Percentiles rank a stretch among this genome's conserved stretches.
Evolutionary conservation across 2,888 invertebrate genomes (phyloP).

Genomic region (Falcaria lacertinaria): DNA sequence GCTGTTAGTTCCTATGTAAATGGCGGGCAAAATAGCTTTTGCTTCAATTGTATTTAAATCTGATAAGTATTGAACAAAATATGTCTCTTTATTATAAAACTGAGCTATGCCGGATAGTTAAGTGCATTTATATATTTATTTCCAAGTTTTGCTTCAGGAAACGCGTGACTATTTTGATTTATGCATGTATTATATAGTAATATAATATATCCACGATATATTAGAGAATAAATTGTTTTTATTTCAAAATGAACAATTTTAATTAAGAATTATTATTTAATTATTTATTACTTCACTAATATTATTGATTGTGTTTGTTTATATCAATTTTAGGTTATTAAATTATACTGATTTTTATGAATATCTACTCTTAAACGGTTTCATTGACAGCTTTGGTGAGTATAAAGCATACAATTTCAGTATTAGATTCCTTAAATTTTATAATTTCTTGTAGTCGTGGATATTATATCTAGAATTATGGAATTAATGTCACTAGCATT

Average conservation of each 20-base stretch:
- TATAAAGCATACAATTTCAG: too few species aligned
- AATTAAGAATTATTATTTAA: slow-evolving; percentile 3
- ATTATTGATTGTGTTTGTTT: too few species aligned
- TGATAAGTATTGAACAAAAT: slow-evolving; percentile 31
- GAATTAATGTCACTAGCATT: too few species aligned
- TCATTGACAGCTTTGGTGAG: too few species aligned
- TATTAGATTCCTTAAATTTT: too few species aligned
- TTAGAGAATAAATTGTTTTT: not conserved
- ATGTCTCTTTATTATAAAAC: slow-evolving; percentile 67
- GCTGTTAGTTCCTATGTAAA: slow-evolving; percentile 18
- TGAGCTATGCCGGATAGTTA: slow-evolving; percentile 70
- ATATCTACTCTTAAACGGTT: too few species aligned
- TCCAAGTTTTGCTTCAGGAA: slow-evolving; percentile 43
- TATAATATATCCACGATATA: slow-evolving; percentile 13
- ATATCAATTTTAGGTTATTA: too few species aligned
- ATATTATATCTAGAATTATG: too few species aligned
- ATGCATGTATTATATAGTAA: slow-evolving; percentile 21
- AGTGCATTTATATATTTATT: slow-evolving; percentile 29
- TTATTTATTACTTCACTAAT: too few species aligned
- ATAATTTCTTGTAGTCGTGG: not conserved
- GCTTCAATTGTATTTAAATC: slow-evolving; percentile 37
- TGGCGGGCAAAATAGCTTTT: slow-evolving; percentile 47
- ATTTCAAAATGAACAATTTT: too few species aligned
- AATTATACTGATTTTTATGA: too few species aligned
- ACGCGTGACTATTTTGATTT: slow-evolving; percentile 31